Evolutionary conservation across 2,797 vertebrate genomes (phyloP).

Genomic region (Enteromius mattozi): DNA sequence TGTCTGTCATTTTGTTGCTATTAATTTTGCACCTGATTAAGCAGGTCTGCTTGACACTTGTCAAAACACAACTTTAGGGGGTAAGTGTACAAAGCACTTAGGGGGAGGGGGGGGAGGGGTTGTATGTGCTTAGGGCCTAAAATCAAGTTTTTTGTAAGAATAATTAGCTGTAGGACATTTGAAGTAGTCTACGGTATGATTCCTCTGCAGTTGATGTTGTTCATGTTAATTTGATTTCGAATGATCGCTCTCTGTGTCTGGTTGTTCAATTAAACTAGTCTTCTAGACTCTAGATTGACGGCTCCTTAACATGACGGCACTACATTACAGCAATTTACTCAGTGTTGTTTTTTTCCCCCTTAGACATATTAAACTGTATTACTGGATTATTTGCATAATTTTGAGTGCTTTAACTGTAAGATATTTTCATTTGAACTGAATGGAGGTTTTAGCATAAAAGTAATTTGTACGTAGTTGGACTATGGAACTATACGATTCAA

Average conservation of each 20-base stretch:
- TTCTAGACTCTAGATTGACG: slow-evolving; percentile 16
- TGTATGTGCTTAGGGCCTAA: not conserved
- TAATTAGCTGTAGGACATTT: slow-evolving; percentile 51
- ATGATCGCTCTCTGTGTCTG: slow-evolving; percentile 55
- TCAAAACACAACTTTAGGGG: slow-evolving; percentile 68
- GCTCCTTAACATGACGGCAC: slow-evolving; percentile 11
- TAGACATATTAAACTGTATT: not conserved
- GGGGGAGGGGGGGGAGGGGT: not conserved
- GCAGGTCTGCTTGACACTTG: slow-evolving; percentile 67
- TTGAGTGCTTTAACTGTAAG: not conserved
- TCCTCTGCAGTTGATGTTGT: slow-evolving; percentile 47
- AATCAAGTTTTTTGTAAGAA: slow-evolving; percentile 9
- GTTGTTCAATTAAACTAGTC: slow-evolving; percentile 57
- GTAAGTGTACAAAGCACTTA: slow-evolving; percentile 23
- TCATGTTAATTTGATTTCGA: slow-evolving; percentile 57
- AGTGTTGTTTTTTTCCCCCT: slow-evolving; percentile 12
- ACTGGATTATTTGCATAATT: not conserved
- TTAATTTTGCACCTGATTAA: slow-evolving; percentile 77
- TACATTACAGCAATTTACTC: slow-evolving; percentile 45
- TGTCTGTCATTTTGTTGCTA: slow-evolving; percentile 76
- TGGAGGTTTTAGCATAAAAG: not conserved
- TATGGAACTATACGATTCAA: slow-evolving; percentile 43
- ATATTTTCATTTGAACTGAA: slow-evolving; percentile 33
- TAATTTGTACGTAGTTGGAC: slow-evolving; percentile 23
- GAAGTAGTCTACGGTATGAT: slow-evolving; percentile 40